These are phyloP conservation scores for Lucilia sericata DNA, from an alignment of 1,140 invertebrate species.

Conservation along the genomic window DNA sequence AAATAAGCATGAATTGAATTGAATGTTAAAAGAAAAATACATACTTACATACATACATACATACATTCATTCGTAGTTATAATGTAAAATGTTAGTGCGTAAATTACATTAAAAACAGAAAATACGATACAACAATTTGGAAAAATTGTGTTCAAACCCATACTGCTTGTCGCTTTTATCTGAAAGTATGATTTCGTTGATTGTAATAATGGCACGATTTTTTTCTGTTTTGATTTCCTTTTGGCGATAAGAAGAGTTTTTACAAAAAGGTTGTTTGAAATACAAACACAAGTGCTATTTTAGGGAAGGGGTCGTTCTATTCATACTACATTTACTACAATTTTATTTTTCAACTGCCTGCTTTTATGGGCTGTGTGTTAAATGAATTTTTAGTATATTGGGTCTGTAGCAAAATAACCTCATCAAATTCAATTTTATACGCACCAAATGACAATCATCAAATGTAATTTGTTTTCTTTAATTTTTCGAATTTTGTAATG, in stretches of 20 bases:
- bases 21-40: too few species aligned
- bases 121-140: too few species aligned
- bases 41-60: too few species aligned
- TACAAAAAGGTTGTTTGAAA: constrained; percentile 1
- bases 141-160: neutral
- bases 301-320: neutral
- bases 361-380: too few species aligned
- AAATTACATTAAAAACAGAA: constrained; percentile 5
- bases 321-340: neutral
- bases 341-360: neutral
- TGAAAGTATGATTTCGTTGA: neutral
- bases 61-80: neutral
- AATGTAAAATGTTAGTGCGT: constrained; percentile 5
- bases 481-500: neutral
- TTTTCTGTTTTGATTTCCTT: constrained; percentile 1
- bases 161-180: neutral
- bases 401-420: constrained; percentile 12
- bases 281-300: neutral
- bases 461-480: neutral
- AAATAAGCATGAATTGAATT: neutral
- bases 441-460: constrained; percentile 19
- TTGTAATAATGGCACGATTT: neutral
- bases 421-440: constrained; percentile 21
- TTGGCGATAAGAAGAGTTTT: neutral
- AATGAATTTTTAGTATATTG: neutral